phyloP scores from a whole-genome alignment of 2,888 invertebrate species.

The Asteroscopus sphinx region DNA sequence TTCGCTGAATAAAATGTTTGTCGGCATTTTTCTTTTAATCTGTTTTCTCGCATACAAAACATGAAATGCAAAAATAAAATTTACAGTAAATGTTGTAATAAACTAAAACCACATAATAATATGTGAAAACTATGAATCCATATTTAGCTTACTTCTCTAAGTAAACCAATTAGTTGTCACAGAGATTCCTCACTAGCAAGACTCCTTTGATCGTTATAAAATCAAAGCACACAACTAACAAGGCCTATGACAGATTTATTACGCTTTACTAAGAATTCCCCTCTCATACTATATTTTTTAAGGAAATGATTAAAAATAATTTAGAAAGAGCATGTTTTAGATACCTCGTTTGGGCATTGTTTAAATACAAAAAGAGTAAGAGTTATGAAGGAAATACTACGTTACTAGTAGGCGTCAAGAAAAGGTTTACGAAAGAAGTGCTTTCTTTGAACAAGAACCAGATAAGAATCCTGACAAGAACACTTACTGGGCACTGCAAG shows the following conservation, averaged over 20 bases:
- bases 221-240: constrained; percentile 84
- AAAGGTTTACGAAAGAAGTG: too few species aligned
- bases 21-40: too few species aligned
- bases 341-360: constrained; percentile 28
- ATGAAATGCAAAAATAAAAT: too few species aligned
- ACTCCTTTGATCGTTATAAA: constrained; percentile 83
- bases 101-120: constrained; percentile 9
- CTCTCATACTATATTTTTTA: constrained; percentile 69
- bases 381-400: neutral
- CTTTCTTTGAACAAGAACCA: too few species aligned
- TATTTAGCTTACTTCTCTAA: constrained; percentile 73
- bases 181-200: constrained; percentile 72
- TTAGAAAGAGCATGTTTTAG: constrained; percentile 25
- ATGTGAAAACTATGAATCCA: constrained; percentile 50
- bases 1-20: too few species aligned
- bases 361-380: constrained; percentile 5
- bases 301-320: constrained; percentile 67
- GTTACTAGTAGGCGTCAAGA: too few species aligned
- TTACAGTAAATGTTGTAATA: constrained; percentile 4
- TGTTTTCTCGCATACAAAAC: too few species aligned
- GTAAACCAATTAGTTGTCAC: constrained; percentile 84
- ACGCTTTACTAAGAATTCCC: constrained; percentile 74
- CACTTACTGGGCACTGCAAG: too few species aligned
- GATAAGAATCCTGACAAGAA: too few species aligned
- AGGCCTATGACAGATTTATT: constrained; percentile 86